Percentiles rank a stretch among this genome's conserved stretches.
Evolutionary conservation across 2,797 vertebrate species (phyloP).

Genomic region (Tauraco hartlaubi): DNA sequence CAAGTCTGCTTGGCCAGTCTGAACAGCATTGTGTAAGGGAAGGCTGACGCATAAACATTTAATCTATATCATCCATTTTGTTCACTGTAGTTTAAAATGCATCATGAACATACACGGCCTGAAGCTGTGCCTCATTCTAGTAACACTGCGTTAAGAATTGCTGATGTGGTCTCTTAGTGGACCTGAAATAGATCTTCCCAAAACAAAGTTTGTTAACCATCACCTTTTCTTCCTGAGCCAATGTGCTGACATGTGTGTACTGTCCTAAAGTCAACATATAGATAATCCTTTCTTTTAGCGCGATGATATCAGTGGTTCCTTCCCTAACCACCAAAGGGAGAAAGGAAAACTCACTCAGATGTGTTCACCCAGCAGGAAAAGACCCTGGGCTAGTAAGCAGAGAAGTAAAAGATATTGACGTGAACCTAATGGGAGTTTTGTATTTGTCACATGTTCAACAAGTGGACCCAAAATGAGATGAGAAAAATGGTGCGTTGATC

Average conservation of each 20-base stretch:
- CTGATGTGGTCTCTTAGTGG: background rate
- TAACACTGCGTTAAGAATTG: background rate
- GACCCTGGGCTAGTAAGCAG: background rate
- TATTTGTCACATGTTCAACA: background rate
- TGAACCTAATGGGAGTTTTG: background rate
- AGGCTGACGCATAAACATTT: background rate
- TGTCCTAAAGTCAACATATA: background rate
- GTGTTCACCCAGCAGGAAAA: background rate
- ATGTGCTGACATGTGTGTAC: background rate
- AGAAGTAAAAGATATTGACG: background rate
- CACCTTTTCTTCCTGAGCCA: background rate
- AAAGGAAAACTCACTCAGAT: background rate
- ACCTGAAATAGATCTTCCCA: background rate
- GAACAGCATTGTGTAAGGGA: background rate
- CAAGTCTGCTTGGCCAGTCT: background rate
- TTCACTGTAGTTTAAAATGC: background rate
- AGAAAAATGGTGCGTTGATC: background rate
- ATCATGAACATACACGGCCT: background rate
- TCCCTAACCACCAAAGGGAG: background rate
- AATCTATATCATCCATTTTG: background rate
- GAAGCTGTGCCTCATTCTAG: background rate
- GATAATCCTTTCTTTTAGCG: background rate
- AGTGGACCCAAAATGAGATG: background rate
- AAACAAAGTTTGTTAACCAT: background rate
- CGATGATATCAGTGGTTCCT: background rate